Evolutionary conservation across 2,888 invertebrate species (phyloP).

Genomic region (Agrilus biguttatus): DNA sequence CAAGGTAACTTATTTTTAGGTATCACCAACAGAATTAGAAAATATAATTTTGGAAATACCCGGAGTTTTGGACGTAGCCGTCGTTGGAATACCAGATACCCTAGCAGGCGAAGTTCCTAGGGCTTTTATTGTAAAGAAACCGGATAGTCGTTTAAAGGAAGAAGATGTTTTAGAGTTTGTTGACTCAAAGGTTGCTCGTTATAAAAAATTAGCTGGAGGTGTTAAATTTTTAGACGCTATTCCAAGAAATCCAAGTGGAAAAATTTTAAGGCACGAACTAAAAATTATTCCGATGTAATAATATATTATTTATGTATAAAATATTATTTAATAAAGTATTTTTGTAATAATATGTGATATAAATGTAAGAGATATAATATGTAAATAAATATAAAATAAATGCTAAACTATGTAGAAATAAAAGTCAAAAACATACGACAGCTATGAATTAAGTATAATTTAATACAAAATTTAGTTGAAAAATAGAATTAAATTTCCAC

Average conservation of each 20-base stretch:
- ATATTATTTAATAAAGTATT: too few relatives aligned
- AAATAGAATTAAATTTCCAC: too few relatives aligned
- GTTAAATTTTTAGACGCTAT: constrained; percentile 53
- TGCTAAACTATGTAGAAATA: too few relatives aligned
- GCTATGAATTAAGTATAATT: too few relatives aligned
- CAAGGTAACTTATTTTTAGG: constrained; percentile 45
- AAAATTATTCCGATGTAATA: constrained; percentile 22
- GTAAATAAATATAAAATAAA: too few relatives aligned
- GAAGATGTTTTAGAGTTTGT: constrained; percentile 42
- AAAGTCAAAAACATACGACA: too few relatives aligned
- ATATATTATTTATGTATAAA: too few relatives aligned
- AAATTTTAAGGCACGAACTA: constrained; percentile 57
- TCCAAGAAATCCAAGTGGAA: constrained; percentile 63
- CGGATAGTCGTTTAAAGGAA: constrained; percentile 38
- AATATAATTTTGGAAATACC: constrained; percentile 56
- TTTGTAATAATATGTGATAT: too few relatives aligned
- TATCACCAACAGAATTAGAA: constrained; percentile 76
- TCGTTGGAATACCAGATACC: constrained; percentile 58
- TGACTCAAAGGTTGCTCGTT: constrained; percentile 50
- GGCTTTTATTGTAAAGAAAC: constrained; percentile 55
- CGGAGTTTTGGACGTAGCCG: constrained; percentile 62
- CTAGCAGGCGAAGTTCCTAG: constrained; percentile 59
- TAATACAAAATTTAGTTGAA: too few relatives aligned
- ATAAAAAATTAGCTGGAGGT: constrained; percentile 59
- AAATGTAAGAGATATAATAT: too few relatives aligned